phyloP scores from a whole-genome alignment of 2,113 vertebrate genomes.

The Phasianus colchicus region DNA sequence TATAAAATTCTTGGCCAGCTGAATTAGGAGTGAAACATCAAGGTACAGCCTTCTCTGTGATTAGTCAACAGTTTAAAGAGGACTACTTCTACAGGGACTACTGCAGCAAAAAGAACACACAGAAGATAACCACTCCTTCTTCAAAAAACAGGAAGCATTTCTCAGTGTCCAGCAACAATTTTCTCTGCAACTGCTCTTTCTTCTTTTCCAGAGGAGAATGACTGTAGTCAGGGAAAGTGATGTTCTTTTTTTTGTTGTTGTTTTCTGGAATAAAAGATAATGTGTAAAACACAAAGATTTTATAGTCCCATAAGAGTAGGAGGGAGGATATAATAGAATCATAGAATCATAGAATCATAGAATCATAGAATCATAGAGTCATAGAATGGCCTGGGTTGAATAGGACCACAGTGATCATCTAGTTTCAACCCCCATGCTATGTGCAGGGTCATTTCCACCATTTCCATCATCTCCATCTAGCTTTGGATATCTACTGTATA shows the following conservation, averaged over 20 bases:
- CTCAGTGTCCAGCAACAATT: neutral
- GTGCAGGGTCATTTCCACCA: too few relatives aligned
- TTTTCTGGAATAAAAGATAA: neutral
- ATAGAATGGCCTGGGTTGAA: too few relatives aligned
- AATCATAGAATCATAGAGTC: too few relatives aligned
- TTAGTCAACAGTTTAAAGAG: neutral
- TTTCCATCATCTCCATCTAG: accelerated
- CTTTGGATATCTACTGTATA: neutral
- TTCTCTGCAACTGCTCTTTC: neutral
- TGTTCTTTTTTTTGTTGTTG: neutral
- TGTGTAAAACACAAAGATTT: neutral
- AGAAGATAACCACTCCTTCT: neutral
- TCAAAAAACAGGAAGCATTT: neutral
- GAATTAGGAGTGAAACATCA: neutral
- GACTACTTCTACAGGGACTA: neutral
- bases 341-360: too few relatives aligned
- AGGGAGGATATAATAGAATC: neutral
- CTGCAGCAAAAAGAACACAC: neutral
- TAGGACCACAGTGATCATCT: too few relatives aligned
- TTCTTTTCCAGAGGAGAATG: neutral
- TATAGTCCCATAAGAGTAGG: neutral
- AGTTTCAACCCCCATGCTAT: too few relatives aligned
- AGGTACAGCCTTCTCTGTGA: neutral
- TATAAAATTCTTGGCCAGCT: neutral
- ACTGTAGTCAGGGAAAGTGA: neutral